These are phyloP conservation scores for Columba guinea DNA, from an alignment of 2,797 vertebrate genomes.

Conservation along the genomic window DNA sequence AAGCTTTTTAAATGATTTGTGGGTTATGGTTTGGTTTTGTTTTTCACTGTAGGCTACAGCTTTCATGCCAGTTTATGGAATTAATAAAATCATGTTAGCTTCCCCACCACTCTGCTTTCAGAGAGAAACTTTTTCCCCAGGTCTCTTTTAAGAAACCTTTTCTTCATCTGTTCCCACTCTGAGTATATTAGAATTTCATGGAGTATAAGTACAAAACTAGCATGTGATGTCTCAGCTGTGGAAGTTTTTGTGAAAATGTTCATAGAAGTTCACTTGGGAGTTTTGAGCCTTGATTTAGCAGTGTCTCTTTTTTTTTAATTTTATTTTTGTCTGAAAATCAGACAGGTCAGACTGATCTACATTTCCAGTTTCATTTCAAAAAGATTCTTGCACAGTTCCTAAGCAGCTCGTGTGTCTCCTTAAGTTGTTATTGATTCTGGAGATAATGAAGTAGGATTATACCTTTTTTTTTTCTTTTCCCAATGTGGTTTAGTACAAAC, in stretches of 20 bases:
- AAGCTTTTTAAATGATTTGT: background rate
- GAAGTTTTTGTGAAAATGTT: background rate
- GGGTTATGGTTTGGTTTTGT: background rate
- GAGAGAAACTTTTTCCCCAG: background rate
- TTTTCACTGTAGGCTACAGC: background rate
- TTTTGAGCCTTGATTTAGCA: background rate
- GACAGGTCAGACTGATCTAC: background rate
- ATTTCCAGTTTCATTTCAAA: background rate
- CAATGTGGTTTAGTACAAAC: background rate
- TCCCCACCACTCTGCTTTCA: background rate
- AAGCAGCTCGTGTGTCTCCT: background rate
- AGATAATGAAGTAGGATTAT: background rate
- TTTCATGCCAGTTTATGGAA: background rate
- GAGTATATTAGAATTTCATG: background rate
- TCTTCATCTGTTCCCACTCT: background rate
- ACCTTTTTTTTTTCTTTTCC: background rate
- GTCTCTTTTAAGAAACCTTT: background rate
- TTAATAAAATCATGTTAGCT: slow-evolving; percentile 4
- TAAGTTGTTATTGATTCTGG: background rate
- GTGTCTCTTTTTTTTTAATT: background rate
- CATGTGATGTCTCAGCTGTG: background rate
- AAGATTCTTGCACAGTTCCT: background rate
- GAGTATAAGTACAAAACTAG: background rate
- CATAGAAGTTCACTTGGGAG: background rate
- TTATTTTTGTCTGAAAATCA: background rate